Percentiles rank a stretch among this genome's conserved stretches.
phyloP scores from a whole-genome alignment of 2,797 vertebrate species.

The Emydoidea blandingii region DNA sequence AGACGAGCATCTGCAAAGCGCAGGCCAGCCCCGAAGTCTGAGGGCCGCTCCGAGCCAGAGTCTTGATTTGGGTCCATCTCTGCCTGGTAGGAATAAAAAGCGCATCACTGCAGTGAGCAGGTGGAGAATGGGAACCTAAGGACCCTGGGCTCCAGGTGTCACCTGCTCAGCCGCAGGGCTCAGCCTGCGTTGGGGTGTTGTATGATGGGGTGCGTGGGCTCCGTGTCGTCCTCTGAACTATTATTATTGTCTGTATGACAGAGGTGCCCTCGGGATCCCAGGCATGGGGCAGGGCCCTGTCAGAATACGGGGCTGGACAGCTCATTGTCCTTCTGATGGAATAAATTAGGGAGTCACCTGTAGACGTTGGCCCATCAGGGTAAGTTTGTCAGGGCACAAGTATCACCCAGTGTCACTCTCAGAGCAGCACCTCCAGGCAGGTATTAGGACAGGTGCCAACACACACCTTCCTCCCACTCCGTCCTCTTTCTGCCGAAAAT shows the following conservation, averaged over 20 bases:
- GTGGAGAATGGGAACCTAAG: background rate
- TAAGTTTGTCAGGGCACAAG: background rate
- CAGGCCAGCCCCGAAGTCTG: background rate
- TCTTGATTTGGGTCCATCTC: background rate
- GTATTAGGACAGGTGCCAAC: rapidly evolving
- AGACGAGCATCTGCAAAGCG: background rate
- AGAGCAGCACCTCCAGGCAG: rapidly evolving
- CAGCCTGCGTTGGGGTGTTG: background rate
- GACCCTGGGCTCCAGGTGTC: background rate
- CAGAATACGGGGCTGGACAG: background rate
- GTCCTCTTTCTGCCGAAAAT: background rate
- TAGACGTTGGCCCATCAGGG: background rate
- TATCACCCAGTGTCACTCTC: background rate
- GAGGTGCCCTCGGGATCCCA: background rate
- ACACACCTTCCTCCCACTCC: background rate
- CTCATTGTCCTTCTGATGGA: background rate
- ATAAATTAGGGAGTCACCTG: background rate
- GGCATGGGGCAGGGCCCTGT: background rate
- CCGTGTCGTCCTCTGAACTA: background rate
- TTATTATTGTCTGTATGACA: background rate
- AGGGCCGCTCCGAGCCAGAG: background rate
- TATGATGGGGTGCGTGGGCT: background rate
- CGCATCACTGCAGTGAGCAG: background rate
- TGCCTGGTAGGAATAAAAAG: background rate
- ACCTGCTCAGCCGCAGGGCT: background rate